These are phyloP conservation scores for Semicossyphus pulcher DNA, from an alignment of 2,113 vertebrate species.

Conservation along the genomic window DNA sequence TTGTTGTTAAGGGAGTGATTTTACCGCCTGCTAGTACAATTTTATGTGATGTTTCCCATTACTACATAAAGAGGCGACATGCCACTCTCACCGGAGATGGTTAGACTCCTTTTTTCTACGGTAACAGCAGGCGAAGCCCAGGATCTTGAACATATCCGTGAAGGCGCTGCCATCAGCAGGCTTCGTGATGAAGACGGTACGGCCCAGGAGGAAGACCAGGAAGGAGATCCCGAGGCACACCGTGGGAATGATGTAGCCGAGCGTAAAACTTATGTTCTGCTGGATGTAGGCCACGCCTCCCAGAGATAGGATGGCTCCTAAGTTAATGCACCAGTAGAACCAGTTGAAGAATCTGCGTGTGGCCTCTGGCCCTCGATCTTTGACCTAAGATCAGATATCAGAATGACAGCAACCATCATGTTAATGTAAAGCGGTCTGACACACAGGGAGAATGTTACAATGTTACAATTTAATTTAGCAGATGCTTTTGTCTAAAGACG, in stretches of 20 bases:
- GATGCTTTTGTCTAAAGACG: too few relatives aligned
- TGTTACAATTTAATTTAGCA: too few relatives aligned
- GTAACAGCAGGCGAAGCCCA: slow-evolving; percentile 87
- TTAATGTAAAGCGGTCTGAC: background rate
- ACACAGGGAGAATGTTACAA: background rate
- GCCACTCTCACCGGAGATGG: slow-evolving; percentile 71
- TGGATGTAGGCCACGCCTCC: slow-evolving; percentile 95
- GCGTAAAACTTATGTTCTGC: slow-evolving; percentile 90
- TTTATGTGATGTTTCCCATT: background rate
- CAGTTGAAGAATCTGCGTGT: slow-evolving; percentile 97
- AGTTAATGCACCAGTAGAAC: slow-evolving; percentile 99
- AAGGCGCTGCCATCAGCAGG: slow-evolving; percentile 96
- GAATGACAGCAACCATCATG: background rate
- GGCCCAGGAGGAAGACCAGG: slow-evolving; percentile 90
- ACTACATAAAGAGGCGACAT: background rate
- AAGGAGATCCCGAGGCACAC: slow-evolving; percentile 92
- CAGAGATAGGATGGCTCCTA: slow-evolving; percentile 94
- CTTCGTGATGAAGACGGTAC: slow-evolving; percentile 92
- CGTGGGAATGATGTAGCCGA: slow-evolving; percentile 89
- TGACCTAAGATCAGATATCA: slow-evolving; percentile 84
- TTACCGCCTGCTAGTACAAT: background rate
- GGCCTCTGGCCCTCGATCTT: slow-evolving; percentile 95
- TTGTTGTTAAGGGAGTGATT: slow-evolving; percentile 5
- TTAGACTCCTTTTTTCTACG: slow-evolving; percentile 68
- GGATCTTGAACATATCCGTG: slow-evolving; percentile 90